Base-by-base conservation (phyloP, 2,797 vertebrate species). In the Myoxocephalus aenaeus region DNA sequence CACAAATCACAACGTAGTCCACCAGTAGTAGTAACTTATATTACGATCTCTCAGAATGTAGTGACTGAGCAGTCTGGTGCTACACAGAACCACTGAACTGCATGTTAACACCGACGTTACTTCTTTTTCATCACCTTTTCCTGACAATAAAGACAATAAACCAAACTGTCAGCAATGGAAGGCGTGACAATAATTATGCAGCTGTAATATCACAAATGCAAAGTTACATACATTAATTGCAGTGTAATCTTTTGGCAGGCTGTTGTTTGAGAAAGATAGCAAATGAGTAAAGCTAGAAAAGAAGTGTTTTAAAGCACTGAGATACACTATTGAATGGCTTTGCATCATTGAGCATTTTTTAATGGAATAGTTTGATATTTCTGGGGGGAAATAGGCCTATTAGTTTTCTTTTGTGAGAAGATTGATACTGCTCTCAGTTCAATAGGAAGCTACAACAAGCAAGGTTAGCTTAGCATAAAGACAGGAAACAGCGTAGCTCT, bases 1-100 rank as follows among this genome's bases (percentile, higher is more conserved):
- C 78, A 72, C 75, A 85, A 78, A 85, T 89, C 74, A 77, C 42
- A 61, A 29, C 12, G 5, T 51, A 58, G 56, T 51, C 22, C 72
- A 51, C 69, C 44, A 34, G 63, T 75, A 56, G 84, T 61, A 44
- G 75, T 38, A 80, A 51, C 79, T 63, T 70, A 44, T 56, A n/a
- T 80, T 44, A 64, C 54, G 53, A 11, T 70, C 51, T 78, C 61
- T 72, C 73, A 38, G 54, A 75, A 73, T 82, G 34, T 57, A 54
- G 40, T 15, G 25, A 77, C 75, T 81, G 70, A 51, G 66, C 62
- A 70, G 46, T 70, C 65, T 81, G 76, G 36, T 81, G 40, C 70
- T 51, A 22, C 7, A 40, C 5, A 29, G 58, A 77, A 50, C 20
- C 69, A 13, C 59, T 62, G 63, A 63, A 65, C 75, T 22, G 22